Evolutionary conservation across 2,888 invertebrate genomes (phyloP), one percentile per base, ranked within the genome.

Genomic region (Stenurella melanura): DNA sequence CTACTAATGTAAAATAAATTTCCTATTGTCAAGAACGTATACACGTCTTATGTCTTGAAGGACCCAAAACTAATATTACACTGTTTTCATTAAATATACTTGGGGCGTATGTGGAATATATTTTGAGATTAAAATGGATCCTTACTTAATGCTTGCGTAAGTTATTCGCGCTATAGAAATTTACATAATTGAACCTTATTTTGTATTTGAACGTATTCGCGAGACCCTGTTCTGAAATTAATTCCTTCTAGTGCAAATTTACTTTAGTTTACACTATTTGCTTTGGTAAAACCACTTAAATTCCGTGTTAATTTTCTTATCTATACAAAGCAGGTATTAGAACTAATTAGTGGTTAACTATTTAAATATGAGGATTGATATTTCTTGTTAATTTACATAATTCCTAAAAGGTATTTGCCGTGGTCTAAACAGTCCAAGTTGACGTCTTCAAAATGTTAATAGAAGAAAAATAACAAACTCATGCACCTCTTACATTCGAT

Each of bases 131-230:
- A 50, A 50, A 50, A 15, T 50, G 50, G 50, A 50, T n/a, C 50
- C 50, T 50, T 6, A n/a, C 50, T 50, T 21, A 58, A 58, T 58
- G 58, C 15, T 58, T 58, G 21, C 58, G 19, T 21, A 58, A 58
- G 12, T 58, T 58, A 58, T 19, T 58, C 15, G 58, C 4, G 12
- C 19, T 21, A 5, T 18, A 21, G 58, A 12, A 19, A 58, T 58
- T 58, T 58, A 58, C 58, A 21, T 58, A 58, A 58, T 58, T 58
- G 21, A 21, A 21, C 15, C 58, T 58, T 21, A 58, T 58, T 58
- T 58, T 19, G 58, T 21, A 58, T 6, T 21, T 58, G 58, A 21
- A 58, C 12, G 4, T 58, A 4, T 19, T 15, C 21, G 21, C 19
- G 15, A 11, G 19, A 42, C 12, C 42, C 15, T 58, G 58, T 58